phyloP scores from a whole-genome alignment of 2,797 vertebrate species.

The Clarias fuscus region DNA sequence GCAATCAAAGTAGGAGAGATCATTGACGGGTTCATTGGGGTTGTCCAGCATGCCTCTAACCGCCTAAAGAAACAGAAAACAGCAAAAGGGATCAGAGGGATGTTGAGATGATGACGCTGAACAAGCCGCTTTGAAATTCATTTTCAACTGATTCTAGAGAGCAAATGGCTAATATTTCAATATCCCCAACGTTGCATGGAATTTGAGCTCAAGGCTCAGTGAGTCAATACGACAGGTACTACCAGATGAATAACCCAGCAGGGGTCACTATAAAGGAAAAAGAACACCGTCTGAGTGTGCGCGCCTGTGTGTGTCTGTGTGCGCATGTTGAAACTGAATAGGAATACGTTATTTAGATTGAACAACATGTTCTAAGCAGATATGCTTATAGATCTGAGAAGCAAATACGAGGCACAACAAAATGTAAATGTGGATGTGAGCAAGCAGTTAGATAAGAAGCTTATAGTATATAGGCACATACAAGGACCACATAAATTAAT shows the following conservation, averaged over 20 bases:
- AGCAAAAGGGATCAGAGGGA: conserved; percentile 1
- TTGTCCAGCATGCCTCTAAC: conserved; percentile 95
- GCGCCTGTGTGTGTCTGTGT: background rate
- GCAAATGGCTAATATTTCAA: conserved; percentile 8
- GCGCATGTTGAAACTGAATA: too few species aligned
- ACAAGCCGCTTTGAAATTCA: background rate
- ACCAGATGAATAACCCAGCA: conserved; percentile 3
- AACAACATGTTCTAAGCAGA: background rate
- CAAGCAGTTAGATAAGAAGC: background rate
- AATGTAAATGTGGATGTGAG: background rate
- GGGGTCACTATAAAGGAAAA: conserved; percentile 2
- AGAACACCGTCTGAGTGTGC: background rate
- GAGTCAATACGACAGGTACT: background rate
- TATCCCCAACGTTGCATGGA: background rate
- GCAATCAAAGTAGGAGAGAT: conserved; percentile 98
- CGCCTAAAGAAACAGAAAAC: conserved; percentile 73
- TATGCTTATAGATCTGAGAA: background rate
- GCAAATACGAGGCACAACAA: background rate
- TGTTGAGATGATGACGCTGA: background rate
- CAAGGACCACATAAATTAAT: background rate
- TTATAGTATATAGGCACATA: background rate
- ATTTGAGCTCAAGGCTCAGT: background rate
- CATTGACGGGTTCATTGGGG: conserved; percentile 92
- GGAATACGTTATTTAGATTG: background rate
- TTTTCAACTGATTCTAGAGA: background rate